Percentiles rank a stretch among this genome's conserved stretches.
phyloP scores from a whole-genome alignment of 2,113 vertebrate genomes.

The Apaloderma vittatum region DNA sequence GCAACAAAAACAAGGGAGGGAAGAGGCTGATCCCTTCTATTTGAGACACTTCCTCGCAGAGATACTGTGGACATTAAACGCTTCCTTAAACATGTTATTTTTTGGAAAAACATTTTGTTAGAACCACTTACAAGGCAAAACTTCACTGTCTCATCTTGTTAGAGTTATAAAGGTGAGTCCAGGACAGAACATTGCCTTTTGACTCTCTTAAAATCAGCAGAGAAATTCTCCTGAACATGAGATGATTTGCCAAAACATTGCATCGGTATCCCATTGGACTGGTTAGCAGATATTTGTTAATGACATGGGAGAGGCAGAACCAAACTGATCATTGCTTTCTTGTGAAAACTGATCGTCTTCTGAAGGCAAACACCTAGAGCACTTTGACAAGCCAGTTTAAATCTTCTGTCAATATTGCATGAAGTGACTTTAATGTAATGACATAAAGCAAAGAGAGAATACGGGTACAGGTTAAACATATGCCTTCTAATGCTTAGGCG shows the following conservation, averaged over 20 bases:
- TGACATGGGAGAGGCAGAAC: not conserved
- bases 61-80: not conserved
- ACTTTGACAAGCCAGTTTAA: not conserved
- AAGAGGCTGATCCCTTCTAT: conserved; percentile 19
- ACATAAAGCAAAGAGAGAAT: not conserved
- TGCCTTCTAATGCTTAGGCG: conserved; percentile 47
- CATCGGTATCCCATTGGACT: not conserved
- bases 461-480: conserved; percentile 39
- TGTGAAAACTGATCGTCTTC: not conserved
- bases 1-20: not conserved
- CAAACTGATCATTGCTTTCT: not conserved
- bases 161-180: conserved; percentile 37
- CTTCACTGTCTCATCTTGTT: conserved; percentile 10
- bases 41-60: conserved; percentile 19
- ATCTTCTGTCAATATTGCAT: not conserved
- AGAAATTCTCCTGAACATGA: not conserved
- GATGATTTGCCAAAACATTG: not conserved
- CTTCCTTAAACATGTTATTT: not conserved
- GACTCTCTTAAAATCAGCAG: conserved; percentile 6
- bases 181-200: conserved; percentile 13
- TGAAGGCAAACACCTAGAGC: not conserved
- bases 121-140: conserved; percentile 31
- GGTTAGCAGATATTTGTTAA: not conserved
- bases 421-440: not conserved
- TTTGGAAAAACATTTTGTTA: not conserved